Evolutionary conservation across 2,797 vertebrate species (phyloP).

Genomic region (Knipowitschia caucasica): DNA sequence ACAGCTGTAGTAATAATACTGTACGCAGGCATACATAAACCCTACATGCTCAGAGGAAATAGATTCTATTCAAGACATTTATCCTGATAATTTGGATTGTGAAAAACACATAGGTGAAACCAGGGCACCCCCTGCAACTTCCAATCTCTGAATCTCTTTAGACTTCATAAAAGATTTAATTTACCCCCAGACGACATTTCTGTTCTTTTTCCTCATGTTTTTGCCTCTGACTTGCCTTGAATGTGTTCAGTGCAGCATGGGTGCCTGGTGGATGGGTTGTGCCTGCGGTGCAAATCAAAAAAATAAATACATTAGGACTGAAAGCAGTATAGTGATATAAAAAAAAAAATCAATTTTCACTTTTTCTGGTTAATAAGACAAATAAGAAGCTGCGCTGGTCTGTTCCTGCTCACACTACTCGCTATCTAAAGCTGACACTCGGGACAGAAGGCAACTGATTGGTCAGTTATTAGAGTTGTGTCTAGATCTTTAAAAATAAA

Average conservation of each 20-base stretch:
- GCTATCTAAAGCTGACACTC: no score
- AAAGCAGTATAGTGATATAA: constrained; percentile 6
- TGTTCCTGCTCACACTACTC: no score
- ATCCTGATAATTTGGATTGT: constrained; percentile 9
- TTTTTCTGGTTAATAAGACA: neutral
- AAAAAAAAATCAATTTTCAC: neutral
- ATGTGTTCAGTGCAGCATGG: constrained; percentile 13
- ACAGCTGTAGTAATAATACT: constrained; percentile 3
- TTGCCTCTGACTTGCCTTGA: neutral
- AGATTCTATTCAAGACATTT: constrained; percentile 2
- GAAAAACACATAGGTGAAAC: constrained; percentile 25
- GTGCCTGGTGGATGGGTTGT: constrained; percentile 18
- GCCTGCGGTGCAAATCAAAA: constrained; percentile 7
- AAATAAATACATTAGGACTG: constrained; percentile 16
- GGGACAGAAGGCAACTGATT: no score
- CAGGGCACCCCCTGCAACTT: constrained; percentile 30
- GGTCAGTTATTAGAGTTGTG: no score
- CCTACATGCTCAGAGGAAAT: constrained; percentile 5
- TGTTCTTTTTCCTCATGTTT: constrained; percentile 14
- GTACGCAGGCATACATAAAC: constrained; percentile 14
- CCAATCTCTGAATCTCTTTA: constrained; percentile 33
- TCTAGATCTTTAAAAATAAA: no score
- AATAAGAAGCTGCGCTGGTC: no score
- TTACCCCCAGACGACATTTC: constrained; percentile 48
- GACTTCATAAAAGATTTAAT: constrained; percentile 45